Conservation (phyloP, 2,888 invertebrate genomes). For the Stenurella melanura region DNA sequence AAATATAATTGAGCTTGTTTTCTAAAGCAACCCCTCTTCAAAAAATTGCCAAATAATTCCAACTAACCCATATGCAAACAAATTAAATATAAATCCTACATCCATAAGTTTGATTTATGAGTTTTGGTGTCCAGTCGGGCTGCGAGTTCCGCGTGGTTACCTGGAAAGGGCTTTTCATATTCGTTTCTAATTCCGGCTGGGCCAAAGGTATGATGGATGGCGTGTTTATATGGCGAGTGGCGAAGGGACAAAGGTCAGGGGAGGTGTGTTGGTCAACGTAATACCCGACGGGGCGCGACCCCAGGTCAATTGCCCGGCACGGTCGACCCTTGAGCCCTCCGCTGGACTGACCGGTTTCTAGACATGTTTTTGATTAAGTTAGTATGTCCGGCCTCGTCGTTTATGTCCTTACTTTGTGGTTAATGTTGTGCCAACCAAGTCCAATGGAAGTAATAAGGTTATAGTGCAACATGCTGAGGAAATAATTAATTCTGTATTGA, state of each 20-base stretch:
- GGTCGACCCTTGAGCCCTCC: conserved; percentile 56
- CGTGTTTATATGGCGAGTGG: conserved; percentile 74
- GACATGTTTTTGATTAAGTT: conserved; percentile 65
- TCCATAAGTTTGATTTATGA: conserved; percentile 49
- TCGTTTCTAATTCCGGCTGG: conserved; percentile 69
- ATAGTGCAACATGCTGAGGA: background rate
- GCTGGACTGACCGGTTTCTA: conserved; percentile 60
- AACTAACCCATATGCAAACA: conserved; percentile 30
- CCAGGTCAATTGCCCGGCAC: conserved; percentile 73
- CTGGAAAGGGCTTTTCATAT: conserved; percentile 56
- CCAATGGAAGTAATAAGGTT: conserved; percentile 43
- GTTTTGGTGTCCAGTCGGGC: conserved; percentile 33
- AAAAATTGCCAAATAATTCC: conserved; percentile 3
- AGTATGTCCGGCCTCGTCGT: conserved; percentile 54
- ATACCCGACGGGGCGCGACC: conserved; percentile 71
- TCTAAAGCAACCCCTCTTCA: background rate
- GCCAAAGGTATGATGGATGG: conserved; percentile 69
- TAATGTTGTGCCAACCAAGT: conserved; percentile 54
- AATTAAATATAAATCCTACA: conserved; percentile 34
- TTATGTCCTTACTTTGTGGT: conserved; percentile 54
- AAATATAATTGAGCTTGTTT: too few species aligned
- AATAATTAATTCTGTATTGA: background rate
- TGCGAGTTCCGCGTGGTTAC: conserved; percentile 50
- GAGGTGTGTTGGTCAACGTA: conserved; percentile 73
- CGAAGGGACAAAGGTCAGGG: conserved; percentile 73